Evolutionary conservation across 2,113 vertebrate species (phyloP), one percentile per base, ranked within the genome.

Genomic region (Datnioides undecimradiatus): DNA sequence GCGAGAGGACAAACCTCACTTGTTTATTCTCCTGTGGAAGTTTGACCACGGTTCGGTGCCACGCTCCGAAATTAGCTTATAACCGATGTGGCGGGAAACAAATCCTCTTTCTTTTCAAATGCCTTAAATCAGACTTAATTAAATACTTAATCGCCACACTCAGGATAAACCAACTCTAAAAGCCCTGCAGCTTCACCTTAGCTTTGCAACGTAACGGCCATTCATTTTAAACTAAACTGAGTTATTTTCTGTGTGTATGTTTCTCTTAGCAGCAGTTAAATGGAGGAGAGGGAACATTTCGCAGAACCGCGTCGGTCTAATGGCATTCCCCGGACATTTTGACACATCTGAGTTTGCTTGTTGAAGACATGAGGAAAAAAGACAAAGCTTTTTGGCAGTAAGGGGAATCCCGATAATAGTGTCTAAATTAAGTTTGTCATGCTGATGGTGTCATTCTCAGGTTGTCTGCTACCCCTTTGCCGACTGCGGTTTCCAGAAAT

Each of bases 381-480:
- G 27, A 75, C 55, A 78, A 88, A 85, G 66, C 89, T 85, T 90
- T 91, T 91, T 65, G 78, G 79, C 86, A 86, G 86, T 87, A 78
- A 89, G 86, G 91, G 78, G 90, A 91, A 88, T 94, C 91, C 89
- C 88, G 82, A 38, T 92, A 94, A 95, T 94, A 90, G 87, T 78
- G 76, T 71, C 84, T 92, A 92, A 92, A 93, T 94, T 88, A 82
- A 25, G 88, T 82, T 34, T 84, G 89, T 84, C 87, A 69, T 84
- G 80, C 63, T 31, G 43, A 81, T 79, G 55, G 90, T 90, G 73
- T 79, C 84, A 82, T 80, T 85, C 76, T 58, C 51, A 80, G 76
- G 70, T 83, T 73, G 71, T 82, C 68, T 80, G 64, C 67, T 34
- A 63, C 58, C 52, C 40, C 49, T 66, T 43, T 66, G 31, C 67